Evolutionary conservation across 2,888 invertebrate genomes (phyloP).

Genomic region (Tipula helvola): DNA sequence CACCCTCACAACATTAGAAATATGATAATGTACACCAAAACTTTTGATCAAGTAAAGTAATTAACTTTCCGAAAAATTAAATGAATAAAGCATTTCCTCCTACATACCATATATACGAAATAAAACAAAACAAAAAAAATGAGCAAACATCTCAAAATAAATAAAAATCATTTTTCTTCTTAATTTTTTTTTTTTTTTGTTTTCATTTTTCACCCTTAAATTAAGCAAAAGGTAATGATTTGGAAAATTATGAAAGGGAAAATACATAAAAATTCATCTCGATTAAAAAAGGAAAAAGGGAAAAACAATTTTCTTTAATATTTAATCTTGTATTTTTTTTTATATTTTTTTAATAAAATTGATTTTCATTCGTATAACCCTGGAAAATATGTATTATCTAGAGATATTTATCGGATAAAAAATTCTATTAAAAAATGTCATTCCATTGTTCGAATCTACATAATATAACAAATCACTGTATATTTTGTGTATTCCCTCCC

Average conservation of each 20-base stretch:
- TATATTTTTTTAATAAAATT: not conserved
- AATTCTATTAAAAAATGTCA: not conserved
- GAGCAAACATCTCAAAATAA: not conserved
- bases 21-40: not conserved
- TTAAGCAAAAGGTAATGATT: not conserved
- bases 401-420: not conserved
- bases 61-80: not conserved
- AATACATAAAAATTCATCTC: not conserved
- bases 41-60: constrained; percentile 4
- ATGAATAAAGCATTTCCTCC: not conserved
- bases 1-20: not conserved
- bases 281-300: not conserved
- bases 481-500: not conserved
- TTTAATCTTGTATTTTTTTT: not conserved
- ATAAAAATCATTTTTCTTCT: not conserved
- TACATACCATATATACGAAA: not conserved
- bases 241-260: constrained; percentile 4
- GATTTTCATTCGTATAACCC: not conserved
- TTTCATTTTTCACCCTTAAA: not conserved
- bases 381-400: not conserved
- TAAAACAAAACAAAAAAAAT: not conserved
- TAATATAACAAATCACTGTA: not conserved
- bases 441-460: not conserved
- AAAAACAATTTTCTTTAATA: not conserved
- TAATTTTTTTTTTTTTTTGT: not conserved